phyloP scores from a whole-genome alignment of 2,113 vertebrate genomes.

The Centropus bengalensis region DNA sequence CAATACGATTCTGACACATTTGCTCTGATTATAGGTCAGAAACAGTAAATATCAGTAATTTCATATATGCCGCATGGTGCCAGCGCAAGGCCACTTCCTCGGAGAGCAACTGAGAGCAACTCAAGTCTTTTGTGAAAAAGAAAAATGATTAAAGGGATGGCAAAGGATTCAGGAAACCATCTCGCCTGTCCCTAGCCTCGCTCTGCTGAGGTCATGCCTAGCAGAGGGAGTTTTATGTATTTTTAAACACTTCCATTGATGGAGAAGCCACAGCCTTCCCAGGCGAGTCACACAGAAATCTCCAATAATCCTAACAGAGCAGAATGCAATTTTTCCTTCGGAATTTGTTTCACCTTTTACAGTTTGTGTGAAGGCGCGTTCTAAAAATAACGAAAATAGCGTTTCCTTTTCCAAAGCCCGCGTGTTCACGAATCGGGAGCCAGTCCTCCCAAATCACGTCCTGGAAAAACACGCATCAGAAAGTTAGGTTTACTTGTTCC shows the following conservation, averaged over 20 bases:
- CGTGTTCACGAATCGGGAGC: rapidly evolving
- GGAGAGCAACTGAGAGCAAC: background rate
- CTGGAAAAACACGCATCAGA: rapidly evolving
- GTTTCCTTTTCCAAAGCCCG: background rate
- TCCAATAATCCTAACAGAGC: background rate
- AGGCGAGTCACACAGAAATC: background rate
- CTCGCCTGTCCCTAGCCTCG: background rate
- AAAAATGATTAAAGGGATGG: background rate
- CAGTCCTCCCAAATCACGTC: background rate
- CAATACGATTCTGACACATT: rapidly evolving
- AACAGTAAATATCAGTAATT: background rate
- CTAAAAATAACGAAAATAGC: rapidly evolving
- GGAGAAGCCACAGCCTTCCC: background rate
- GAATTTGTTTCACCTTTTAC: background rate
- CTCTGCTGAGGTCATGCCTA: background rate
- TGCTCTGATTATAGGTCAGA: background rate
- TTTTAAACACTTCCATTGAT: background rate
- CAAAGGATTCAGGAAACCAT: background rate
- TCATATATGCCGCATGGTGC: background rate
- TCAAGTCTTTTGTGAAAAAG: background rate
- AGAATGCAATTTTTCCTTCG: background rate
- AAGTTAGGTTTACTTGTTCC: background rate
- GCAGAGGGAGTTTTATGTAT: background rate
- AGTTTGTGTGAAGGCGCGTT: background rate
- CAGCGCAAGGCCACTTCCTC: background rate